A percentile compares a stretch with the other conserved stretches of the same genome.
phyloP scores from a whole-genome alignment of 1,140 invertebrate species.

The Heliconius congener region DNA sequence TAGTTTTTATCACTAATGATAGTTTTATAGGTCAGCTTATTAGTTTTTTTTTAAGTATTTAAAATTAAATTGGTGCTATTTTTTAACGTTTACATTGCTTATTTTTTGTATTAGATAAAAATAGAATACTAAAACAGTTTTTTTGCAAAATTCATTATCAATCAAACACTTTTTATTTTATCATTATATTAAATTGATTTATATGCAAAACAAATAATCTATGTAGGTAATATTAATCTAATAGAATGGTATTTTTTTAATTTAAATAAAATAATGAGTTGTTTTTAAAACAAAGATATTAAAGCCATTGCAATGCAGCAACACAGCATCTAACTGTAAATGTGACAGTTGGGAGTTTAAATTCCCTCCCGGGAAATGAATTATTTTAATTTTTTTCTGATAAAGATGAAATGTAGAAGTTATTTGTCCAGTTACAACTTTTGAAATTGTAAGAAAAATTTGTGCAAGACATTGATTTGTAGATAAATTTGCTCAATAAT shows the following conservation, averaged over 20 bases:
- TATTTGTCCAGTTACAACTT: background rate
- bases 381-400: background rate
- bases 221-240: no score
- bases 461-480: background rate
- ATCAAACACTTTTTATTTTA: background rate
- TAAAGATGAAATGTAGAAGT: background rate
- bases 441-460: background rate
- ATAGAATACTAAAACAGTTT: background rate
- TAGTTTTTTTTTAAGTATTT: conserved; percentile 25
- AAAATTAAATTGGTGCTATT: conserved; percentile 40
- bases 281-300: no score
- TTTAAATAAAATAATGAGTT: no score
- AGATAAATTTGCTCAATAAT: conserved; percentile 6
- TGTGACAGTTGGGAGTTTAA: no score
- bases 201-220: background rate
- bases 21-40: conserved; percentile 28
- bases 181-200: background rate
- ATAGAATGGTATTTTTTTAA: no score
- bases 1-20: conserved; percentile 22
- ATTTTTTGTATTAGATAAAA: conserved; percentile 19
- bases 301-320: no score
- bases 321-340: no score
- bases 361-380: no score
- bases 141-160: background rate
- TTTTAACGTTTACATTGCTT: conserved; percentile 35